These are phyloP conservation scores for Brienomyrus longianalis DNA, from an alignment of 2,113 vertebrate species.

Conservation along the genomic window DNA sequence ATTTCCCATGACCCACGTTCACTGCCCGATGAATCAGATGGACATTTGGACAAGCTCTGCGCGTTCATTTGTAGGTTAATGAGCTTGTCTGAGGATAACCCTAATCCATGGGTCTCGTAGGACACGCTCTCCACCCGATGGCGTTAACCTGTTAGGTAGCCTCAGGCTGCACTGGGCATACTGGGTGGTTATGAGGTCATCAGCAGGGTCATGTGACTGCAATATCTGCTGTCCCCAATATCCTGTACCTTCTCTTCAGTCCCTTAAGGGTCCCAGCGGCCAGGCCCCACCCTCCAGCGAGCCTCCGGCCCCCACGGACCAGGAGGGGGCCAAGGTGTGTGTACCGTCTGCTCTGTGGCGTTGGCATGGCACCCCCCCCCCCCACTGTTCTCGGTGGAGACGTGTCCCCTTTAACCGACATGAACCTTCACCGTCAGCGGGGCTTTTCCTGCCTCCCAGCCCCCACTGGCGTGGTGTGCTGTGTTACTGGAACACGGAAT, in stretches of 20 bases:
- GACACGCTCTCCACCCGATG: neutral
- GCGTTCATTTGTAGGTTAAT: neutral
- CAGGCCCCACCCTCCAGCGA: constrained; percentile 76
- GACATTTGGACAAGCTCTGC: neutral
- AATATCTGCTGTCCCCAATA: neutral
- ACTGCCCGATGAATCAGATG: neutral
- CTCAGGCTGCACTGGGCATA: neutral
- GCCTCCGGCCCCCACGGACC: constrained; percentile 66
- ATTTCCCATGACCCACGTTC: neutral
- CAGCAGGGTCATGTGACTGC: neutral
- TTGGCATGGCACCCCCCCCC: constrained; percentile 54
- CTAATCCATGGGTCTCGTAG: neutral
- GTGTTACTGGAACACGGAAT: neutral
- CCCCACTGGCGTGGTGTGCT: neutral
- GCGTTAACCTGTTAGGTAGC: neutral
- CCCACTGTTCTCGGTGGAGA: neutral
- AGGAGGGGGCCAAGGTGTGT: constrained; percentile 86
- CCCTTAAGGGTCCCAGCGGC: constrained; percentile 79
- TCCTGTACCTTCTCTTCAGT: constrained; percentile 56
- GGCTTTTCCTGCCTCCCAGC: neutral
- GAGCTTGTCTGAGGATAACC: neutral
- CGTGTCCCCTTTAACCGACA: neutral
- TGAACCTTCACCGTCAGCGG: neutral
- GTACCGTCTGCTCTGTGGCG: constrained; percentile 55
- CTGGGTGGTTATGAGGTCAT: neutral